phyloP scores from a whole-genome alignment of 2,888 invertebrate genomes.

The Drosophila lutescens region DNA sequence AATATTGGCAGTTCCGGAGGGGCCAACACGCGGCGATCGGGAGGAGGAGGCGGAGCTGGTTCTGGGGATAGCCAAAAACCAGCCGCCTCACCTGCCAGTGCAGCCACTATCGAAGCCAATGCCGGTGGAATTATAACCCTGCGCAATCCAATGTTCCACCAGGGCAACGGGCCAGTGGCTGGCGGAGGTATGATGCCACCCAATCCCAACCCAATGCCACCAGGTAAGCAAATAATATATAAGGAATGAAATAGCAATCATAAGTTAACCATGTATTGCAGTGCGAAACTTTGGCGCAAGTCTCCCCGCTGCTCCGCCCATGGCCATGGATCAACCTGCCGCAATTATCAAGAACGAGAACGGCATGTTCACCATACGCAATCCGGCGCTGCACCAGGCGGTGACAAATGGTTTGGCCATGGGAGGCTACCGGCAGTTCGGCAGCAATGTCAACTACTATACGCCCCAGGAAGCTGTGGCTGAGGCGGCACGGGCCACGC shows the following conservation, averaged over 20 bases:
- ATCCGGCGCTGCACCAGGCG: slow-evolving; percentile 86
- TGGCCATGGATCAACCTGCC: slow-evolving; percentile 86
- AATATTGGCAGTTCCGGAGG: slow-evolving; percentile 29
- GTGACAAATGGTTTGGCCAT: slow-evolving; percentile 82
- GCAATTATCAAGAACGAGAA: slow-evolving; percentile 89
- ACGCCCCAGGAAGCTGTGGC: slow-evolving; percentile 82
- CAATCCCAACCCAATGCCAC: slow-evolving; percentile 65
- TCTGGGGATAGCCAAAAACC: slow-evolving; percentile 5
- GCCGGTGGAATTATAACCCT: slow-evolving; percentile 89
- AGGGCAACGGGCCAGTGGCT: slow-evolving; percentile 54
- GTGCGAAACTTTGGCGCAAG: slow-evolving; percentile 63
- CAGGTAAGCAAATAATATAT: slow-evolving; percentile 55
- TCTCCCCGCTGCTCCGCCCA: slow-evolving; percentile 65
- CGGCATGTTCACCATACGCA: slow-evolving; percentile 93
- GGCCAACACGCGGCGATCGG: slow-evolving; percentile 48
- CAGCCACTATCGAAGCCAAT: slow-evolving; percentile 52
- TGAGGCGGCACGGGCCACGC: slow-evolving; percentile 78
- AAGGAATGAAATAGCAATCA: not conserved
- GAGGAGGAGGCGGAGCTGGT: slow-evolving; percentile 8
- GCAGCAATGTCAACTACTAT: slow-evolving; percentile 81
- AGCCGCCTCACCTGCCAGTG: not conserved
- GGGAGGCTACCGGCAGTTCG: slow-evolving; percentile 82
- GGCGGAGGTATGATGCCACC: slow-evolving; percentile 53
- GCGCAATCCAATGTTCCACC: slow-evolving; percentile 90
- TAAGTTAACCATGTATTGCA: slow-evolving; percentile 12